Conservation (phyloP, 2,113 vertebrate genomes). For the Phrynosoma platyrhinos region DNA sequence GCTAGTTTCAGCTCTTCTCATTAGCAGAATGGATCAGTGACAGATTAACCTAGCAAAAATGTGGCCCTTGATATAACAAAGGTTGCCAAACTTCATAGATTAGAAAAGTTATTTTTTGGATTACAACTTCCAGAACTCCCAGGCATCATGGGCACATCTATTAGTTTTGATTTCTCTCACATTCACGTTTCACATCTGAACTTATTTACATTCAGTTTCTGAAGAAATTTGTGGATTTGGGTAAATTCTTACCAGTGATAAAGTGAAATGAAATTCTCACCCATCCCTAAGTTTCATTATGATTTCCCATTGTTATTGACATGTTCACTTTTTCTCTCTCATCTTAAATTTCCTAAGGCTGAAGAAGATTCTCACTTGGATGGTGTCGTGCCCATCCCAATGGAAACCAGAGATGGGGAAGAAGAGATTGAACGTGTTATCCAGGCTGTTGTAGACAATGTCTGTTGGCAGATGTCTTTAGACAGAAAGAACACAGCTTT, state of each 20-base stretch:
- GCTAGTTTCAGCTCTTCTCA: too few relatives aligned
- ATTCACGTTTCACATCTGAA: too few relatives aligned
- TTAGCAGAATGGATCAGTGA: too few relatives aligned
- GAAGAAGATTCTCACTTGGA: constrained; percentile 90
- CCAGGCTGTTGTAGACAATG: constrained; percentile 88
- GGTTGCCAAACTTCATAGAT: too few relatives aligned
- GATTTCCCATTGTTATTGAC: neutral
- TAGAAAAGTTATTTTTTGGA: too few relatives aligned
- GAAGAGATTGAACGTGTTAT: constrained; percentile 88
- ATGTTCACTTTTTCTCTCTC: neutral
- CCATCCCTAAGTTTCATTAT: too few relatives aligned
- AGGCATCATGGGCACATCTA: neutral
- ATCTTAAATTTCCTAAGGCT: constrained; percentile 75
- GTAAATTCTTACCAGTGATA: too few relatives aligned
- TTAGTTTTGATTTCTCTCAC: too few relatives aligned
- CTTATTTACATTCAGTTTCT: too few relatives aligned
- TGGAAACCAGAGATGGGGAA: constrained; percentile 80
- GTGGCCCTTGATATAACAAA: neutral
- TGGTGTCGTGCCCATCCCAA: constrained; percentile 86
- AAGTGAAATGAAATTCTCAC: too few relatives aligned
- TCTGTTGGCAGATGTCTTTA: constrained; percentile 95
- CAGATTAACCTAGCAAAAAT: neutral
- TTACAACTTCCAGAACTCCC: neutral
- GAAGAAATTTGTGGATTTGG: too few relatives aligned
- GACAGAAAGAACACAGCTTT: constrained; percentile 95